These are phyloP conservation scores for Nipponia nippon DNA, from an alignment of 2,113 vertebrate species.

Conservation along the genomic window DNA sequence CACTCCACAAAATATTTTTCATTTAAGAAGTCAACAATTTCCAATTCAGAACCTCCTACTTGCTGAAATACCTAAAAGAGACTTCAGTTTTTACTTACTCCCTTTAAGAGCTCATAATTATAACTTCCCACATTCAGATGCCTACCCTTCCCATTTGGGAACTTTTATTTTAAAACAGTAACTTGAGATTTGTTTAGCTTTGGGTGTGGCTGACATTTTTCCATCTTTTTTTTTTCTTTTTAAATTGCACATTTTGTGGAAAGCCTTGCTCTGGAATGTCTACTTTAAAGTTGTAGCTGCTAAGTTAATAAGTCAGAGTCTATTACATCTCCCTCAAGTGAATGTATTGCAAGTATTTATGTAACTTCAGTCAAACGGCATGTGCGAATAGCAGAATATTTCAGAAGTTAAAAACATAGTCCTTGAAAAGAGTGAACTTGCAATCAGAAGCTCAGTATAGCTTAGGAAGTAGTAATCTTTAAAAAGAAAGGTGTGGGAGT, in stretches of 20 bases:
- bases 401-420: not conserved
- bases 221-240: not conserved
- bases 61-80: not conserved
- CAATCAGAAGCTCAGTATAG: not conserved
- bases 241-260: not conserved
- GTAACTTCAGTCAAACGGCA: not conserved
- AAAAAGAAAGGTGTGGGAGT: not conserved
- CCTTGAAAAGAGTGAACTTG: not conserved
- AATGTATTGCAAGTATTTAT: not conserved
- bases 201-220: slow-evolving; percentile 41
- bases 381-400: not conserved
- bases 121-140: not conserved
- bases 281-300: not conserved
- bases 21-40: not conserved
- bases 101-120: not conserved
- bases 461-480: not conserved
- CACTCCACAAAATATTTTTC: not conserved
- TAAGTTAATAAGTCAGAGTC: not conserved
- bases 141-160: not conserved
- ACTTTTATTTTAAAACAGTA: slow-evolving; percentile 30
- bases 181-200: slow-evolving; percentile 20
- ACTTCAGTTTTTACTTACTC: not conserved
- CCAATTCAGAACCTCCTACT: not conserved
- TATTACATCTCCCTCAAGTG: not conserved
- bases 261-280: slow-evolving; percentile 7